Evolutionary conservation across 2,888 invertebrate genomes (phyloP), one percentile per base, ranked within the genome.

Genomic region (Polymixis lichenea): DNA sequence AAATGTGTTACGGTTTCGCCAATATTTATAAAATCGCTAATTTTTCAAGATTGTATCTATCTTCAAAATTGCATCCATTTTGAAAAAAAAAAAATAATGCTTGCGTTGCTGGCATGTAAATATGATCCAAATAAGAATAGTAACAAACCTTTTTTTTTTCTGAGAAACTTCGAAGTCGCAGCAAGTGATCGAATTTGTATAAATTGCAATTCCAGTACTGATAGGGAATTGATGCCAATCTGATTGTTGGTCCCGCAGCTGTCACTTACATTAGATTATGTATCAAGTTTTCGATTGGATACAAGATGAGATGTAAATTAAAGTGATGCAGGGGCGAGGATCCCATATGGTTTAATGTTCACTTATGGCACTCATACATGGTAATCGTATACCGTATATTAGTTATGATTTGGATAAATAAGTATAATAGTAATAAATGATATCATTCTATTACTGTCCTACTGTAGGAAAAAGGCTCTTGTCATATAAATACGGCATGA

Each of bases 141-240:
- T 19, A 32, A 56, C 64, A 69, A 79, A 68, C 28, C 38, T 66
- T 61, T 67, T 81, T 82, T 81, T 65, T 51, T n/a, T n/a, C n/a
- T 46, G 62, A 65, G 22, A 55, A 46, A 32, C 25, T 32, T 58
- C 46, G 15, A 43, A 55, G 43, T 62, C 65, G 19, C 38, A 25
- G 72, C 28, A 53, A 68, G 25, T 65, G 71, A 80, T 86, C 72
- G 62, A 75, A 68, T 84, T 84, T 83, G 70, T 69, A 65, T 77
- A 84, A 75, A 85, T 87, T 73, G 71, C 72, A 68, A 72, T 77
- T 65, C 46, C 72, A 66, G 80, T 80, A 75, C 81, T 64, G 72
- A 70, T 75, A 68, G 74, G 72, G 78, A 77, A 85, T 79, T 79
- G 77, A 79, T 68, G 65, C 38, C 83, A 74, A 79, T 85, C 75